Conservation (phyloP, 2,888 invertebrate species). For the Cryptocephalus moraei region DNA sequence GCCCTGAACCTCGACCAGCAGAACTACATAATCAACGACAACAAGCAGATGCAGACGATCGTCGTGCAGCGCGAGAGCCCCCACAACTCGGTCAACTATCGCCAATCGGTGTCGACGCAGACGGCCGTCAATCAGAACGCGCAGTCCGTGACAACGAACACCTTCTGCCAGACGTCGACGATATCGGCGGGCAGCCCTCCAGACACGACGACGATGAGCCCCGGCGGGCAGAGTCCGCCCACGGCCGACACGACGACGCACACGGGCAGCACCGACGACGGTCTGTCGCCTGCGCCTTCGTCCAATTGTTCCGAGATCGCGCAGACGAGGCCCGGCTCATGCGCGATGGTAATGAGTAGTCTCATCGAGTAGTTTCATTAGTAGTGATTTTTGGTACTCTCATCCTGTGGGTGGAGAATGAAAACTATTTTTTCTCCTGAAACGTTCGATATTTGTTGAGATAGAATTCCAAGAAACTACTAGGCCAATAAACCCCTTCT, state of each 20-base stretch:
- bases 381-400: no score
- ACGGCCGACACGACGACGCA: conserved; percentile 39
- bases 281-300: conserved; percentile 36
- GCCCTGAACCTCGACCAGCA: conserved; percentile 49
- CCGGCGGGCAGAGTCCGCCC: conserved; percentile 42
- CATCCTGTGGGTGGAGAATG: no score
- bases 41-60: conserved; percentile 28
- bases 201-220: conserved; percentile 78
- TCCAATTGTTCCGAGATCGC: conserved; percentile 29
- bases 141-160: conserved; percentile 37
- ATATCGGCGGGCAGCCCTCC: conserved; percentile 56
- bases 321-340: conserved; percentile 31
- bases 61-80: conserved; percentile 24
- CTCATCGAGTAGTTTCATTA: conserved; percentile 16
- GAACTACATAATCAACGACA: conserved; percentile 43
- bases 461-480: no score
- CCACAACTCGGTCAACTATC: conserved; percentile 26
- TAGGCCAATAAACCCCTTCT: no score
- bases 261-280: conserved; percentile 37
- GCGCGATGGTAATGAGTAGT: conserved; percentile 32
- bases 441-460: no score
- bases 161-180: conserved; percentile 38
- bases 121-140: conserved; percentile 49
- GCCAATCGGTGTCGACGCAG: conserved; percentile 68
- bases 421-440: no score